Base-by-base conservation (phyloP, 2,113 vertebrate species). In the Gymnogyps californianus region DNA sequence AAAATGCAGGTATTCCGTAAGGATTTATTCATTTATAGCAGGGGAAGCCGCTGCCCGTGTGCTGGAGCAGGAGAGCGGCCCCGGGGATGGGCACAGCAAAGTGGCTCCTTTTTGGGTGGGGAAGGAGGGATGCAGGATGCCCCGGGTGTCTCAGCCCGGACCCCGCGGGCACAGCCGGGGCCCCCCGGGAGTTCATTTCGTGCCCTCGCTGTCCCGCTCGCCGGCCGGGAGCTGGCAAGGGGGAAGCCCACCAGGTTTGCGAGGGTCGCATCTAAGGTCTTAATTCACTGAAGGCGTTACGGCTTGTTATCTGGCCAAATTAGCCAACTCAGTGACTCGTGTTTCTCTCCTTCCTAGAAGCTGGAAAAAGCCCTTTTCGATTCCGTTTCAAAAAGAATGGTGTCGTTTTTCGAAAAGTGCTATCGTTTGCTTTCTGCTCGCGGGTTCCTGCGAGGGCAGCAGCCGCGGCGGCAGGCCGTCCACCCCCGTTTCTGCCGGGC, bases 81-180 rank as follows among this genome's bases (percentile, higher is more conserved):
- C n/a, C 7, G 9, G 78, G 52, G 14, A 31, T 6, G 32, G 57
- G n/a, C 31, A 29, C 17, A 67, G 64, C 4, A 2, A 29, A 84
- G 40, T 8, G 34, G 22, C 26, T 17, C 26, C 31, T 70, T 61
- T 61, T 16, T 13, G 34, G 10, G 13, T n/a, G 64, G 14, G 34
- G 38, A 69, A 67, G 65, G 52, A 42, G 22, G 65, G 57, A 59
- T 64, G 57, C 13, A 51, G 75, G 19, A 29, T 79, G 75, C 29
- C 20, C 77, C 4, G 16, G 78, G 74, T 0, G 0, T 25, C 64
- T 36, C 61, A 40, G 34, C 34, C 40, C 0, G 0, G 51, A 32
- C 10, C 61, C 47, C 5, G 0, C 0, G 4, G 71, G 42, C 14
- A 12, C 22, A 7, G 18, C 1, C 1, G 2, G 47, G 83, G 31